Evolutionary conservation across 2,113 vertebrate species (phyloP).

Genomic region (Oncorhynchus mykiss): DNA sequence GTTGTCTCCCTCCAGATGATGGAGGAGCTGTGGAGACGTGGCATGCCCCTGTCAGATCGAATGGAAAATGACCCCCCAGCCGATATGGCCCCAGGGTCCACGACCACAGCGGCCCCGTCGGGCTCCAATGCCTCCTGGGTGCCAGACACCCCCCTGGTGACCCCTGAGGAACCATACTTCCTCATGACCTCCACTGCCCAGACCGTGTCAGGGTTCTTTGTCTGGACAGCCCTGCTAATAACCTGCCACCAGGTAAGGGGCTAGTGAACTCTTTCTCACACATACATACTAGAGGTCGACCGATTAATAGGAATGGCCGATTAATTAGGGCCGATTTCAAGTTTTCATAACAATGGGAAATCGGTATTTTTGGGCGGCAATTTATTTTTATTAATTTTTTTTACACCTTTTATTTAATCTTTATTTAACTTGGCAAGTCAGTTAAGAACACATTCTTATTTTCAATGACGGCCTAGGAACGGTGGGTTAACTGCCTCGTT

Average conservation of each 20-base stretch:
- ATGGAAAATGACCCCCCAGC: constrained; percentile 62
- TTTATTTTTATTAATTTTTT: too few species aligned
- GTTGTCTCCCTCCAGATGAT: constrained; percentile 59
- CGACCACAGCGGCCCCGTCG: constrained; percentile 58
- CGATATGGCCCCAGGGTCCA: constrained; percentile 46
- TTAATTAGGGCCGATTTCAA: too few species aligned
- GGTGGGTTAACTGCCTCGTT: too few species aligned
- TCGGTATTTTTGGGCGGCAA: too few species aligned
- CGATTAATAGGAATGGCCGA: too few species aligned
- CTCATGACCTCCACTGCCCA: constrained; percentile 93
- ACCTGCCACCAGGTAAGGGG: constrained; percentile 91
- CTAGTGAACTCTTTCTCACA: background rate
- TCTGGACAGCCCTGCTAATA: constrained; percentile 93
- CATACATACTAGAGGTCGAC: background rate
- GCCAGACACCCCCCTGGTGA: constrained; percentile 77
- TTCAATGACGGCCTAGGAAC: too few species aligned
- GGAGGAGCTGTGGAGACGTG: constrained; percentile 60
- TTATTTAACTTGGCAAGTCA: too few species aligned
- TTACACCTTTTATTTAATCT: too few species aligned
- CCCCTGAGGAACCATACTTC: constrained; percentile 84
- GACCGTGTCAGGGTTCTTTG: constrained; percentile 92
- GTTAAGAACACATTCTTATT: too few species aligned
- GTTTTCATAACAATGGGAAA: too few species aligned
- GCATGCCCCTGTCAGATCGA: constrained; percentile 52
- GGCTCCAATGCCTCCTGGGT: constrained; percentile 77